Percentiles rank a stretch among this genome's conserved stretches.
These are phyloP conservation scores for Baronia brevicornis DNA, from an alignment of 2,888 invertebrate genomes.

Conservation along the genomic window DNA sequence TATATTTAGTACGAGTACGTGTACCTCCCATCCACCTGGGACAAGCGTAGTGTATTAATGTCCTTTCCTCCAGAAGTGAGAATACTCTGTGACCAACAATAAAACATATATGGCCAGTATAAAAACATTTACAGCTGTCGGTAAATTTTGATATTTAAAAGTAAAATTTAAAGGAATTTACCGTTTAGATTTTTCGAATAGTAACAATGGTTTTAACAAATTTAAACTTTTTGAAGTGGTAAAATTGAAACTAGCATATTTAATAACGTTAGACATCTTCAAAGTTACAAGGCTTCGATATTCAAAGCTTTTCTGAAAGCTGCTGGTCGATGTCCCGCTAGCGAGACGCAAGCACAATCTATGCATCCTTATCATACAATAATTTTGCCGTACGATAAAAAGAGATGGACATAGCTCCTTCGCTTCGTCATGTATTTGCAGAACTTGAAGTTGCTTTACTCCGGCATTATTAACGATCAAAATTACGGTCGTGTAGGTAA, in stretches of 20 bases:
- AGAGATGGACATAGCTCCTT: constrained; percentile 37
- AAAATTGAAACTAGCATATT: constrained; percentile 3
- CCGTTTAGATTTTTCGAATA: no score
- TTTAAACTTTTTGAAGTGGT: no score
- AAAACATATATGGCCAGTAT: no score
- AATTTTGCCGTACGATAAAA: constrained; percentile 32
- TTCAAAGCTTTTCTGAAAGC: constrained; percentile 68
- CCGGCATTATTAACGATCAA: constrained; percentile 54
- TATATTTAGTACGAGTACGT: no score
- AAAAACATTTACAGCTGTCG: no score
- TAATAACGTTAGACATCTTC: constrained; percentile 23
- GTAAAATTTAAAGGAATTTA: no score
- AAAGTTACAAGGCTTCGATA: constrained; percentile 43
- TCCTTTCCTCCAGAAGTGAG: no score
- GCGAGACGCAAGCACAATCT: constrained; percentile 52
- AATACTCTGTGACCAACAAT: no score
- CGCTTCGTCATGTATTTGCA: constrained; percentile 47
- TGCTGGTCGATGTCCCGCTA: constrained; percentile 76
- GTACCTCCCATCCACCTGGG: no score
- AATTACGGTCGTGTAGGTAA: constrained; percentile 52
- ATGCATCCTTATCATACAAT: constrained; percentile 39
- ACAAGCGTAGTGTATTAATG: no score
- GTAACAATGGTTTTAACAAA: no score
- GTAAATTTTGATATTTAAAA: no score
- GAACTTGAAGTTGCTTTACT: constrained; percentile 63